phyloP scores from a whole-genome alignment of 1,140 invertebrate species.

The Plectus sambesii region DNA sequence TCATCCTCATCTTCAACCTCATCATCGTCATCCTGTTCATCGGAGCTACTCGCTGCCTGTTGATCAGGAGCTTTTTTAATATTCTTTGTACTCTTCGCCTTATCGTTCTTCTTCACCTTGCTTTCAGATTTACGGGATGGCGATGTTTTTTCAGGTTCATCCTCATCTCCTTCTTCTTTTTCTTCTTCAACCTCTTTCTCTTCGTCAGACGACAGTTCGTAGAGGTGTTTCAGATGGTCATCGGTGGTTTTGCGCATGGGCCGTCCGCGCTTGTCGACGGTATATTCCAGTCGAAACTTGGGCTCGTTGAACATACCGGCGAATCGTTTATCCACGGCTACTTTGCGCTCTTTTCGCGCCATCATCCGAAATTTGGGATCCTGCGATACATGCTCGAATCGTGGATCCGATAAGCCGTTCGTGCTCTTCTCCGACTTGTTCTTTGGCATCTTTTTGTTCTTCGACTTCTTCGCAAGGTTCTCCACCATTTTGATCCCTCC shows the following conservation, averaged over 20 bases:
- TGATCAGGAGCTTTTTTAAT: slow-evolving; percentile 34
- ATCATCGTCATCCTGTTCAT: slow-evolving; percentile 29
- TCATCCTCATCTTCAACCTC: slow-evolving; percentile 40
- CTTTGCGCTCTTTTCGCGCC: slow-evolving; percentile 69
- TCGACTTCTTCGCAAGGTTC: too few relatives aligned
- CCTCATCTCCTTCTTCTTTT: too few relatives aligned
- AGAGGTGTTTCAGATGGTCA: slow-evolving; percentile 76
- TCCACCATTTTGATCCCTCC: too few relatives aligned
- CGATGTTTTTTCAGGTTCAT: too few relatives aligned
- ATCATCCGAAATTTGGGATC: slow-evolving; percentile 78
- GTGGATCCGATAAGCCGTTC: too few relatives aligned
- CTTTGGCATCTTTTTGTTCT: too few relatives aligned
- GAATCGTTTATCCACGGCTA: slow-evolving; percentile 89
- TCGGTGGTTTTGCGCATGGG: slow-evolving; percentile 62
- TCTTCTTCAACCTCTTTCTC: slow-evolving; percentile 18
- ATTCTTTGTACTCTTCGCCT: too few relatives aligned
- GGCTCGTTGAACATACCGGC: slow-evolving; percentile 73
- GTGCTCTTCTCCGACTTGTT: too few relatives aligned
- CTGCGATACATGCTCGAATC: slow-evolving; percentile 70
- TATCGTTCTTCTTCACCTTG: too few relatives aligned
- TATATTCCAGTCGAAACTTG: slow-evolving; percentile 72
- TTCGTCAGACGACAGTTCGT: slow-evolving; percentile 56
- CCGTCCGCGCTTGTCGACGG: slow-evolving; percentile 78
- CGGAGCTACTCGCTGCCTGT: slow-evolving; percentile 6
- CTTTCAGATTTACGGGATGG: too few relatives aligned